phyloP scores from a whole-genome alignment of 2,113 vertebrate genomes.

The Synodontis membranacea region DNA sequence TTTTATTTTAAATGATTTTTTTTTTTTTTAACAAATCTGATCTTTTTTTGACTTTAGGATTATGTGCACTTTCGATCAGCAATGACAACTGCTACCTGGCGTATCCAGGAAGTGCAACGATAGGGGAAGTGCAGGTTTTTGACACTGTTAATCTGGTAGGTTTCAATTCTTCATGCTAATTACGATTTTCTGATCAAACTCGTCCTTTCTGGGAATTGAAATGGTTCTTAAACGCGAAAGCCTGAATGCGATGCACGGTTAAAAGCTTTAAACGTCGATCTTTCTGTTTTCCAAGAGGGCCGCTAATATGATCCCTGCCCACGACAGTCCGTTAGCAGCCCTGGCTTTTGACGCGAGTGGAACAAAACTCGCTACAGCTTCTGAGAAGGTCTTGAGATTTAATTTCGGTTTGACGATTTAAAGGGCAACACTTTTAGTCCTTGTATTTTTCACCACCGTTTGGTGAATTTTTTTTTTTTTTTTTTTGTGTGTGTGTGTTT shows the following conservation, averaged over 20 bases:
- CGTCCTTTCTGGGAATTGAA: not conserved
- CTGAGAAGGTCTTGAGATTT: constrained; percentile 83
- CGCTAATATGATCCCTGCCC: constrained; percentile 98
- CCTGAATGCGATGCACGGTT: not conserved
- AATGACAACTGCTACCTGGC: constrained; percentile 98
- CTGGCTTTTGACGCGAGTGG: constrained; percentile 94
- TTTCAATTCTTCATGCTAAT: not conserved
- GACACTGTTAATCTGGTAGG: constrained; percentile 97
- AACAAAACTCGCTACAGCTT: constrained; percentile 94
- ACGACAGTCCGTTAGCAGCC: constrained; percentile 95
- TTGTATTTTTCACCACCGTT: not conserved
- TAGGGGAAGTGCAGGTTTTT: constrained; percentile 98
- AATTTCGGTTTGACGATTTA: not conserved
- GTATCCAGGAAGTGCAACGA: constrained; percentile 94
- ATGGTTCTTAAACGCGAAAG: not conserved
- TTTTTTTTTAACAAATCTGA: not conserved
- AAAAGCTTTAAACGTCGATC: not conserved
- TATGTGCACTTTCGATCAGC: constrained; percentile 94
- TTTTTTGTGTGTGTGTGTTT: no score
- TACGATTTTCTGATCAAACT: not conserved
- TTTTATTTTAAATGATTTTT: no score
- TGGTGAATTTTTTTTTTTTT: no score
- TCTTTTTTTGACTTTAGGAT: constrained; percentile 56
- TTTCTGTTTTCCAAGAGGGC: constrained; percentile 83
- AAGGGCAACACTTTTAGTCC: not conserved